Evolutionary conservation across 1,140 invertebrate species (phyloP), one percentile per base, ranked within the genome.

Genomic region (Lordiphosa clarofinis): DNA sequence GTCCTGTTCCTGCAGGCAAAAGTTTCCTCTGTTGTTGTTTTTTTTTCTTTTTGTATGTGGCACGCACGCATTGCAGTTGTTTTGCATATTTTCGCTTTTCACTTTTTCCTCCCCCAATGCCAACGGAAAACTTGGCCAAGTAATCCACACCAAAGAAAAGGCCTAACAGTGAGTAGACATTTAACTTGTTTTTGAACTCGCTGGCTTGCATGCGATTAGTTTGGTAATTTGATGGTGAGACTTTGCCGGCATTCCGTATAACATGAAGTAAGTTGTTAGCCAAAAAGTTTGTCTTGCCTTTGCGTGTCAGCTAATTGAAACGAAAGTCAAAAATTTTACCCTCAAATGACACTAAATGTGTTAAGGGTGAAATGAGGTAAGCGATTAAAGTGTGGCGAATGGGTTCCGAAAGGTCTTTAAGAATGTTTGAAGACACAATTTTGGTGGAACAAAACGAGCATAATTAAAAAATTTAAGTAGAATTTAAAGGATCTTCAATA

Each of bases 191-290:
- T 49, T 50, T 54, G 39, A 24, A 24, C 42, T 59, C 58, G 70
- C 66, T 73, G 40, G 66, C 66, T 82, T 78, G 73, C 78, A 84
- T 84, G 78, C 79, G 79, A 84, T 84, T 84, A 84, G 79, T 84
- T 84, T 84, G 47, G 78, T 84, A 84, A 84, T 84, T 84, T 84
- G 78, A 84, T 84, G 84, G 78, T 50, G 53, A 12, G 37, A 13
- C 38, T 36, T 19, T 53, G 5, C 36, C 11, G 37, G 37, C 24
- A 56, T 56, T 56, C 36, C 49, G 39, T 68, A 47, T 70, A 68
- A 70, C 54, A 60, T 10, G 13, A 49, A 56, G 42, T 76, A 70
- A 78, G 78, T 73, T 73, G 78, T 84, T 60, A 53, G 55, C 42
- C 15, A 21, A 59, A 60, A 74, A 74, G 47, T 75, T 71, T 66